A percentile compares a stretch with the other conserved stretches of the same genome.
These are phyloP conservation scores for Drosophila quasianomalipes DNA, from an alignment of 2,888 invertebrate genomes.

Conservation along the genomic window DNA sequence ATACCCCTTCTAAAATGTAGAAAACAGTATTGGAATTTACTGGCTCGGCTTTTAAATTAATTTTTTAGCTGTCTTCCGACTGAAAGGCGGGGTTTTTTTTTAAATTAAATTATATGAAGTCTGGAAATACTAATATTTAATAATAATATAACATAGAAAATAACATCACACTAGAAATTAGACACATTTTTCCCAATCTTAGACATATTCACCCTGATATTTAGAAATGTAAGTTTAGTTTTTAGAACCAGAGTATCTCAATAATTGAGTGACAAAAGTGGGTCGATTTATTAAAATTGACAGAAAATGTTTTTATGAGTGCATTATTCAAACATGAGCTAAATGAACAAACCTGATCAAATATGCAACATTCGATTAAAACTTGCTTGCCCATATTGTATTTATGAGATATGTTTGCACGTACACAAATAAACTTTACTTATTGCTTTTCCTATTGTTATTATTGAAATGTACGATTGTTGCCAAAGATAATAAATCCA, in stretches of 20 bases:
- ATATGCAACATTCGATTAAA: constrained; percentile 13
- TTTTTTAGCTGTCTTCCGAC: neutral
- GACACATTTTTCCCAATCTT: neutral
- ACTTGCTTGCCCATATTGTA: neutral
- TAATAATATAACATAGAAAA: neutral
- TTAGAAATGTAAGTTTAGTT: neutral
- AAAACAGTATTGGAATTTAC: neutral
- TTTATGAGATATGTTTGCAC: constrained; percentile 4
- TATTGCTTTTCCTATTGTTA: neutral
- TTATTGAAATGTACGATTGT: neutral
- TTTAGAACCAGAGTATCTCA: neutral
- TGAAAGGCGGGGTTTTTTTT: neutral
- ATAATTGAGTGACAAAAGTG: neutral
- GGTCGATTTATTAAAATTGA: neutral
- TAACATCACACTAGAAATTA: neutral
- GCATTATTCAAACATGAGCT: neutral
- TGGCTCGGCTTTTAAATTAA: neutral
- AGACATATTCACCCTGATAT: too few species aligned
- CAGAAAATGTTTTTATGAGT: neutral
- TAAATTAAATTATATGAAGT: neutral
- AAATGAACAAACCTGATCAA: neutral
- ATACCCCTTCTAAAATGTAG: accelerated
- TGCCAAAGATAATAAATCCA: constrained; percentile 17
- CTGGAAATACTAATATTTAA: neutral
- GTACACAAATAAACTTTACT: constrained; percentile 8